Percentiles rank a stretch among this genome's conserved stretches.
These are phyloP conservation scores for Polydesmus complanatus DNA, from an alignment of 2,888 invertebrate species.

Conservation along the genomic window DNA sequence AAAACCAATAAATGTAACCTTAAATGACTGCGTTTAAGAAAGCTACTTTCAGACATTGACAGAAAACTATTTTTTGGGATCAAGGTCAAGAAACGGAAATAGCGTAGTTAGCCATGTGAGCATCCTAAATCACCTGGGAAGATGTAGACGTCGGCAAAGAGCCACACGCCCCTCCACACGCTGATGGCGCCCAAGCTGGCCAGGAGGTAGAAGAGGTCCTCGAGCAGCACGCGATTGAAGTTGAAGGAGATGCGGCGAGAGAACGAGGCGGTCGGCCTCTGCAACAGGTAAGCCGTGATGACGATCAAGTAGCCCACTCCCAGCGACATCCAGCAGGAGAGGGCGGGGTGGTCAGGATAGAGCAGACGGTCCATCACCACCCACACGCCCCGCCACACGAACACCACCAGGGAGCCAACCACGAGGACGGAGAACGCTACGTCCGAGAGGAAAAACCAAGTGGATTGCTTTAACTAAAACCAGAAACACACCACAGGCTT, in stretches of 20 bases:
- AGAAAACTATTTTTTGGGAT: no score
- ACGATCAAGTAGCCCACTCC: conserved; percentile 63
- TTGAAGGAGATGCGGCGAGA: conserved; percentile 51
- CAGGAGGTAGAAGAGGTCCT: conserved; percentile 57
- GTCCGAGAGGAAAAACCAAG: conserved; percentile 46
- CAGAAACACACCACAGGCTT: not conserved
- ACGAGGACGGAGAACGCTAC: conserved; percentile 72
- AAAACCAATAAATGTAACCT: no score
- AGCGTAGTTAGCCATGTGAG: no score
- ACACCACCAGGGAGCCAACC: conserved; percentile 68
- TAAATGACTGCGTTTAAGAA: no score
- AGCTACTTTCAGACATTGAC: no score
- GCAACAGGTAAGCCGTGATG: conserved; percentile 54
- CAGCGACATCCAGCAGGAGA: conserved; percentile 62
- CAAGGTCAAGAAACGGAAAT: no score
- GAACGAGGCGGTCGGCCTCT: conserved; percentile 54
- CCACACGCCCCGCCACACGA: conserved; percentile 81
- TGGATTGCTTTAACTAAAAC: conserved; percentile 14
- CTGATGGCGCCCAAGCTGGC: conserved; percentile 27
- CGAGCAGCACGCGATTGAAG: conserved; percentile 49
- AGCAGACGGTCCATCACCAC: conserved; percentile 62
- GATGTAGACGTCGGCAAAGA: conserved; percentile 19
- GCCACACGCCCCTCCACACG: conserved; percentile 28
- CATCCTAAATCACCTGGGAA: conserved; percentile 3
- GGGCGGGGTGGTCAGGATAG: conserved; percentile 51